phyloP scores from a whole-genome alignment of 2,888 invertebrate genomes.

The Carpatolechia fugitivella region DNA sequence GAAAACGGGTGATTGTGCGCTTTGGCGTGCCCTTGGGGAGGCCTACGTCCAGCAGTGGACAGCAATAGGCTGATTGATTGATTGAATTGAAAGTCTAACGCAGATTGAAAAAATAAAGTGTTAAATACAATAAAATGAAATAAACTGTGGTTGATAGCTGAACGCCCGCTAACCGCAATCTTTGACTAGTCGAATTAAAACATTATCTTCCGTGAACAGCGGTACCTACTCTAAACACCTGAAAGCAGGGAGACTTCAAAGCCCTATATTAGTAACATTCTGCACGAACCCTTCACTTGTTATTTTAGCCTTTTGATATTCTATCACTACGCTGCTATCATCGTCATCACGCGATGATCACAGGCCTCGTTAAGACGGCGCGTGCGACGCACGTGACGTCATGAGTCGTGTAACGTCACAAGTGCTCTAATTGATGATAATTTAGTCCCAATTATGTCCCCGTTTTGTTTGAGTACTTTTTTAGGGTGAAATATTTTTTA shows the following conservation, averaged over 20 bases:
- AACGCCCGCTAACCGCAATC: no score
- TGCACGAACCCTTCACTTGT: not conserved
- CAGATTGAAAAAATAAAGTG: no score
- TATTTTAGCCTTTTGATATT: conserved; percentile 29
- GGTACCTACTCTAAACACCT: not conserved
- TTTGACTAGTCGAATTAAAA: no score
- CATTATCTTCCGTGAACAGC: no score
- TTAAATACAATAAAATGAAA: no score
- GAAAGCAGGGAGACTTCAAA: not conserved
- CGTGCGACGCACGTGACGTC: conserved; percentile 49
- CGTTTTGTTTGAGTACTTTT: conserved; percentile 25
- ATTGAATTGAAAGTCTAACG: no score
- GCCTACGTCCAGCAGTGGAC: no score
- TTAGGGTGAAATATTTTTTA: conserved; percentile 34
- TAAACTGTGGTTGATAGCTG: no score
- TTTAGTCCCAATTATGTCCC: conserved; percentile 36
- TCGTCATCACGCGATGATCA: conserved; percentile 36
- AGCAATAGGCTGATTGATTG: no score
- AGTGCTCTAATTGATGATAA: conserved; percentile 65
- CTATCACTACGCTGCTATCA: conserved; percentile 36
- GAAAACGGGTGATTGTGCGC: no score
- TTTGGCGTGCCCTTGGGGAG: no score
- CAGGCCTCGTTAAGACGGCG: conserved; percentile 54
- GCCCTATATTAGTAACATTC: not conserved
- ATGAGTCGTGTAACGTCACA: conserved; percentile 25